Conservation (phyloP, 2,113 vertebrate species). For the Odocoileus virginianus region DNA sequence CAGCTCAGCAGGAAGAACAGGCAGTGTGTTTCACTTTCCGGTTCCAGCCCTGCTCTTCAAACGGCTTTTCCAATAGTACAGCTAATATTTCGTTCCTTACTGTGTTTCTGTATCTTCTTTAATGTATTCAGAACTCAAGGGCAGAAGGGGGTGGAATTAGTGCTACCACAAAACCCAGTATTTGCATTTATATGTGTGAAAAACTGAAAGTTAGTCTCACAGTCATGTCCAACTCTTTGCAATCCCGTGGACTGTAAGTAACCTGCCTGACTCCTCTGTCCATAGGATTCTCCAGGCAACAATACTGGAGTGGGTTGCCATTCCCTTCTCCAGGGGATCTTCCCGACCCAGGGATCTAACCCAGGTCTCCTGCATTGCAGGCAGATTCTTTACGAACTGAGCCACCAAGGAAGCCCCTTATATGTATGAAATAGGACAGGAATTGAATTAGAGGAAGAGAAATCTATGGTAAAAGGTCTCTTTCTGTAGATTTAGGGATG, state of each 20-base stretch:
- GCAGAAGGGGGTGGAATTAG: not conserved
- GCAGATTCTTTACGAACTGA: not conserved
- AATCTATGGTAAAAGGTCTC: not conserved
- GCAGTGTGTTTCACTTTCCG: not conserved
- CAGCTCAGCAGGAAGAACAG: not conserved
- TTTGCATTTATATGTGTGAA: not conserved
- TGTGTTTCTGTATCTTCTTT: not conserved
- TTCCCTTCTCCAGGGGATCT: not conserved
- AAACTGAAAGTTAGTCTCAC: not conserved
- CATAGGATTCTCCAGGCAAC: not conserved
- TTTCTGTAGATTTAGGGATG: not conserved
- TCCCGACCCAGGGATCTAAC: not conserved
- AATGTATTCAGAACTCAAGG: not conserved
- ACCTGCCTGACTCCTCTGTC: not conserved
- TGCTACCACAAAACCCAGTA: not conserved
- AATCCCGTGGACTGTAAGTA: not conserved
- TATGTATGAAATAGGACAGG: not conserved
- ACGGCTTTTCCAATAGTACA: not conserved
- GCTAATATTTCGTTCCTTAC: not conserved
- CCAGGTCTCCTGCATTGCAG: not conserved
- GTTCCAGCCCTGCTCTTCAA: not conserved
- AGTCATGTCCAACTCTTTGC: not conserved
- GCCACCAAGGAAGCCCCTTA: not conserved
- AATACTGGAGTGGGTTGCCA: not conserved
- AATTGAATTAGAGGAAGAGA: not conserved